These are phyloP conservation scores for Xerus inauris DNA, from an alignment of 2,113 vertebrate species.

Conservation along the genomic window DNA sequence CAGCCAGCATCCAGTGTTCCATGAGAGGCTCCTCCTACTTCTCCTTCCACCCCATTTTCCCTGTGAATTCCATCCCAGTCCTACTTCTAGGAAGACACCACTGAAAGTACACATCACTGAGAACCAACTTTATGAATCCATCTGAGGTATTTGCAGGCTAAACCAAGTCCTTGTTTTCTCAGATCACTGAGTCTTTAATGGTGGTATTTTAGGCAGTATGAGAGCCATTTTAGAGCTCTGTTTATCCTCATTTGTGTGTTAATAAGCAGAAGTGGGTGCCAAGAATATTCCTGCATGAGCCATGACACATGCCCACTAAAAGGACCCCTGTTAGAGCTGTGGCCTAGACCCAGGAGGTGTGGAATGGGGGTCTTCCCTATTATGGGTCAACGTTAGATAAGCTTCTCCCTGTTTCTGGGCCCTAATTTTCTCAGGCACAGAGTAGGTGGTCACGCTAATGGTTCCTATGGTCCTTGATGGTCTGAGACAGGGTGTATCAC, in stretches of 20 bases:
- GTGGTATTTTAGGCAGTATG: background rate
- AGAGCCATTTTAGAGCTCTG: background rate
- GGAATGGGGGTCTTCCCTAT: background rate
- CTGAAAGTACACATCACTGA: background rate
- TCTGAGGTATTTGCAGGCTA: background rate
- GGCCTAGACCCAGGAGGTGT: background rate
- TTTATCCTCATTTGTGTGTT: background rate
- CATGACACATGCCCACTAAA: background rate
- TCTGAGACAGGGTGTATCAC: background rate
- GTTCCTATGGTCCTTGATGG: rapidly evolving
- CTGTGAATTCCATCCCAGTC: background rate
- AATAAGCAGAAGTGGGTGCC: background rate
- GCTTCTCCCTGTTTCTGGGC: background rate
- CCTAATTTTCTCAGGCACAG: background rate
- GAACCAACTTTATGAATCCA: background rate
- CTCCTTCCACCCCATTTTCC: background rate
- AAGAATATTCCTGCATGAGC: background rate
- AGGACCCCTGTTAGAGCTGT: background rate
- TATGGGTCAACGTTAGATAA: background rate
- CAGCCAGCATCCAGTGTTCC: background rate
- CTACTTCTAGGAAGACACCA: background rate
- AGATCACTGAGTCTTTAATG: background rate
- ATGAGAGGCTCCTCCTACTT: background rate
- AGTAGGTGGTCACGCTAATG: background rate
- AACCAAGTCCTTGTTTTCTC: background rate